Evolutionary conservation across 2,113 vertebrate species (phyloP), one percentile per base, ranked within the genome.

Genomic region (Pygoscelis antarcticus): DNA sequence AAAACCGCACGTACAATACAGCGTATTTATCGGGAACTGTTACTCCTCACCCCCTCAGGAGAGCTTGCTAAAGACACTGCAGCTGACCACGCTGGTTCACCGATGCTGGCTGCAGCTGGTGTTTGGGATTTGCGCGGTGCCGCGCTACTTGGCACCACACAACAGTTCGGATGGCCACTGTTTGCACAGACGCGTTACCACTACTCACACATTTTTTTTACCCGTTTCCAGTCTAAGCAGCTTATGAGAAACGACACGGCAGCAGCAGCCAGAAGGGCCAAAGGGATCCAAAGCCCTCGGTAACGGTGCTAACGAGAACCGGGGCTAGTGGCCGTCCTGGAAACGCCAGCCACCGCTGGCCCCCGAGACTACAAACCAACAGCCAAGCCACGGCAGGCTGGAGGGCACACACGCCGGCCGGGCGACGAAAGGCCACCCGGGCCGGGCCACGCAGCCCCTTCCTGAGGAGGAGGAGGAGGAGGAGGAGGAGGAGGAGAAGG

Each of bases 1-100:
- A 16, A 21, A 38, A 13, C 10, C 3, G 11, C 5, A 4, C 0
- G 8, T 20, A 10, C 11, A 2, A 5, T 1, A 3, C 0, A 1
- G 8, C 1, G 2, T 4, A 6, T 17, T 46, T 9, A 20, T 9
- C 13, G 15, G 22, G 46, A 30, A 4, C 26, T 6, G 3, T 17
- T 12, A 10, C 38, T 32, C n/a, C 36, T 16, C 29, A 15, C 5
- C 2, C 40, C 11, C 40, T 25, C 55, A 7, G 47, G 16, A n/a
- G 7, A 21, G 20, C 20, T 70, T 4, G 11, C 16, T 25, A 5
- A 29, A 10, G 16, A 18, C 20, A 2, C 4, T 11, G 34, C 16
- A 14, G n/a, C 3, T 40, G 42, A 5, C 13, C 27, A 13, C 2
- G 1, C 34, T 3, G 7, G 25, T 10, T 13, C 36, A 16, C 21